A percentile compares a stretch with the other conserved stretches of the same genome.
Conservation (phyloP, 2,113 vertebrate species). For the Neodontobutis hainanensis region DNA sequence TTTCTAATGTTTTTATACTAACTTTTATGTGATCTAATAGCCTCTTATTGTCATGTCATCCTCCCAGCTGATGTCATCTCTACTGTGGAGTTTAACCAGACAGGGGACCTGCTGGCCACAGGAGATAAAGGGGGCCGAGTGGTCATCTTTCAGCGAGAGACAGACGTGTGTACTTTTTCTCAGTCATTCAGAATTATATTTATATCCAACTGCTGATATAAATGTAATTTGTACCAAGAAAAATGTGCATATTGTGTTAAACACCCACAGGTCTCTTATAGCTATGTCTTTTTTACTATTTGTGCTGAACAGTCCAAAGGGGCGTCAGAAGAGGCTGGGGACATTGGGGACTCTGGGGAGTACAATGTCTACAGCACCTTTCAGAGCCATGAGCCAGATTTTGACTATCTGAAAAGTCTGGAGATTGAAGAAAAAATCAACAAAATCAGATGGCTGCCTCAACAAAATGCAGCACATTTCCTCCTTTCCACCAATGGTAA, state of each 20-base stretch:
- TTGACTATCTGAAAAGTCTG: conserved; percentile 98
- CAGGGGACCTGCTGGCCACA: conserved; percentile 96
- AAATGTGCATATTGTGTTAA: too few relatives aligned
- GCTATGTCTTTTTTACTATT: conserved; percentile 8
- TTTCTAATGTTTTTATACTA: not conserved
- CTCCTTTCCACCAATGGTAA: conserved; percentile 96
- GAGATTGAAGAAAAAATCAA: conserved; percentile 99
- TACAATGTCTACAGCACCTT: conserved; percentile 99
- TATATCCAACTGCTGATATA: not conserved
- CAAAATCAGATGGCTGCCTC: conserved; percentile 96
- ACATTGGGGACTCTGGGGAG: conserved; percentile 90
- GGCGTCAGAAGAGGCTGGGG: conserved; percentile 86
- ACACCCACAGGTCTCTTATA: too few relatives aligned
- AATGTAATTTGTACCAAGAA: too few relatives aligned
- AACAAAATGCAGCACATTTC: conserved; percentile 95
- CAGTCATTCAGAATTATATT: not conserved
- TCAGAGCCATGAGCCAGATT: conserved; percentile 98
- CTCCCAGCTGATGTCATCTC: conserved; percentile 96
- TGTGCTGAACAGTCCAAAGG: conserved; percentile 84
- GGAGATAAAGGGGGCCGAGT: conserved; percentile 98
- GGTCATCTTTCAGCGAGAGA: conserved; percentile 98
- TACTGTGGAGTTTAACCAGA: conserved; percentile 99
- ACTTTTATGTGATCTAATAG: not conserved
- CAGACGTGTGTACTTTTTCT: conserved; percentile 80
- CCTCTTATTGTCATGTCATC: conserved; percentile 1